A percentile compares a stretch with the other conserved stretches of the same genome.
phyloP scores from a whole-genome alignment of 2,888 invertebrate species.

The Rosalia funebris region DNA sequence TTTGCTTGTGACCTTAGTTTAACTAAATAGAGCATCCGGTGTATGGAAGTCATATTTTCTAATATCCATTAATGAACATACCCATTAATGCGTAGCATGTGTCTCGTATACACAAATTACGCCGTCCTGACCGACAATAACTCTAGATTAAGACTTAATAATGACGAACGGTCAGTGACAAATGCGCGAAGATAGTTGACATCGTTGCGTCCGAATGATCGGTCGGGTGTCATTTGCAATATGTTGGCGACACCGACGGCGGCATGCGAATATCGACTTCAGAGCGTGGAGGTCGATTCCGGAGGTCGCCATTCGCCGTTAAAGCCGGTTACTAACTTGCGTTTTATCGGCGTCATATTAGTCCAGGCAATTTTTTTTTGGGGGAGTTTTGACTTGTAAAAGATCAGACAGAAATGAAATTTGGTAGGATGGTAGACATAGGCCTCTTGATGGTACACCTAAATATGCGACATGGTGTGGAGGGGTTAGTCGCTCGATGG shows the following conservation, averaged over 20 bases:
- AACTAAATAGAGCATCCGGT: constrained; percentile 20
- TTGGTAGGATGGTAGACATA: no score
- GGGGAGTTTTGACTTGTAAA: no score
- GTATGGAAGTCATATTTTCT: constrained; percentile 11
- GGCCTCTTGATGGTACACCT: no score
- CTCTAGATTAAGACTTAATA: constrained; percentile 19
- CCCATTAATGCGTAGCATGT: neutral
- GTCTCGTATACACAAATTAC: constrained; percentile 4
- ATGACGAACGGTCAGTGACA: constrained; percentile 16
- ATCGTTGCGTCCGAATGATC: neutral
- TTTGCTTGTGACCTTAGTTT: constrained; percentile 9
- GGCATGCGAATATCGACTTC: neutral
- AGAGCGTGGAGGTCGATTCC: neutral
- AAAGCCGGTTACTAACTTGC: no score
- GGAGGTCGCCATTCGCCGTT: no score
- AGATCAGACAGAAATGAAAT: no score
- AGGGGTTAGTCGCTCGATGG: no score
- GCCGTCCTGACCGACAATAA: constrained; percentile 5
- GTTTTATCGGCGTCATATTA: no score
- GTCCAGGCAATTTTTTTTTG: no score
- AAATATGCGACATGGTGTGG: no score
- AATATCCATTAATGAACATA: constrained; percentile 13
- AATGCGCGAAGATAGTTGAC: neutral
- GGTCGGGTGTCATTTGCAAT: neutral
- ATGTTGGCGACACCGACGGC: neutral